Conservation (phyloP, 2,797 vertebrate genomes). For the Mormyrops boulengeri region DNA sequence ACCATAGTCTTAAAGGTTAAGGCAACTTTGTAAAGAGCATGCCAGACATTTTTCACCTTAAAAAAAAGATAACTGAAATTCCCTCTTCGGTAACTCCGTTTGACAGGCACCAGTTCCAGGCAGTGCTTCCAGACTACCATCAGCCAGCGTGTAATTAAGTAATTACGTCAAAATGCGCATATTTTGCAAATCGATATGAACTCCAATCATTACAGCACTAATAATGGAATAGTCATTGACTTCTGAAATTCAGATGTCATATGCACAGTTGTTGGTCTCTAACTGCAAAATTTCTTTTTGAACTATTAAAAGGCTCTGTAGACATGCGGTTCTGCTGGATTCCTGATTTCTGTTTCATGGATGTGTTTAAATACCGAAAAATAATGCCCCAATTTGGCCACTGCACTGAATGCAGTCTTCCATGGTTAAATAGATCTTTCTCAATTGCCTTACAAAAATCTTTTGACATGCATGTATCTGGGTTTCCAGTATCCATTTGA, state of each 20-base stretch:
- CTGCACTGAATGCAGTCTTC: neutral
- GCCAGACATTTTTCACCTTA: constrained; percentile 1
- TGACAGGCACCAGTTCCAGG: neutral
- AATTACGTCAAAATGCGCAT: neutral
- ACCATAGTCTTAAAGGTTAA: constrained; percentile 8
- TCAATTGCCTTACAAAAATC: neutral
- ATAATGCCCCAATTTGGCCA: neutral
- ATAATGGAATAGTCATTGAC: neutral
- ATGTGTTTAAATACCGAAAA: neutral
- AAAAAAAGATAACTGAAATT: neutral
- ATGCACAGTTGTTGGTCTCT: neutral
- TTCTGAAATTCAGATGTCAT: constrained; percentile 2
- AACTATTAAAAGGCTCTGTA: neutral
- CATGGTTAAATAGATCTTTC: neutral
- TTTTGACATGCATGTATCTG: neutral
- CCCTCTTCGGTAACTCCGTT: neutral
- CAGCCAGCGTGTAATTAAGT: neutral
- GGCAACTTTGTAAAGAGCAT: neutral
- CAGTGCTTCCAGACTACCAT: neutral
- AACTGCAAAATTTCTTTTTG: neutral
- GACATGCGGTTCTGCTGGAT: neutral
- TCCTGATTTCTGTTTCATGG: neutral
- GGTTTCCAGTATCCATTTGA: neutral
- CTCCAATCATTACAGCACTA: neutral
- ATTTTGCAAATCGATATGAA: constrained; percentile 3